phyloP scores from a whole-genome alignment of 1,140 invertebrate genomes.

The Tetramorium parvispinum region DNA sequence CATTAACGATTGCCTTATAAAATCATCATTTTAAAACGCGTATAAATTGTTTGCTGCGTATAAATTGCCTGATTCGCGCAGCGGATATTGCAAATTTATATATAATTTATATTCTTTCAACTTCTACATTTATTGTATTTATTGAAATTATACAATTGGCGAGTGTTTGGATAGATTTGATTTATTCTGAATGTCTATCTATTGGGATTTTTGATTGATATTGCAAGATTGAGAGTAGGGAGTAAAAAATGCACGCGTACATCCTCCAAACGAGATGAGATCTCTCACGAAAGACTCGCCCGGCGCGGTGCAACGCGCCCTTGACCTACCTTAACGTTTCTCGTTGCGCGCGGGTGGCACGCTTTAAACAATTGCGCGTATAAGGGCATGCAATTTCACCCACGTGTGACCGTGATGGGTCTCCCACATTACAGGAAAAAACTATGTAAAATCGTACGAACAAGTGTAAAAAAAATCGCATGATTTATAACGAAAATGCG shows the following conservation, averaged over 20 bases:
- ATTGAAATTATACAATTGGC: not conserved
- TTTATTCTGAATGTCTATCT: not conserved
- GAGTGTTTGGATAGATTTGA: not conserved
- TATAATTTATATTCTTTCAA: not conserved
- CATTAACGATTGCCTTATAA: not conserved
- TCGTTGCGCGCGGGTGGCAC: constrained; percentile 55
- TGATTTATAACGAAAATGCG: not conserved
- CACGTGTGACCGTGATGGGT: constrained; percentile 64
- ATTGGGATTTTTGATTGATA: not conserved
- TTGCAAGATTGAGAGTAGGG: not conserved
- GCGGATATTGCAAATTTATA: not conserved
- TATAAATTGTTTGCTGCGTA: not conserved
- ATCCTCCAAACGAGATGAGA: not conserved
- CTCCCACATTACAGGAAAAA: constrained; percentile 13
- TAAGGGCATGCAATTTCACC: constrained; percentile 71
- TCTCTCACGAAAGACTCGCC: constrained; percentile 27
- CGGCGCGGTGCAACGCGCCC: constrained; percentile 48
- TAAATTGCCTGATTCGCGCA: not conserved
- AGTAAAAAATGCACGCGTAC: not conserved
- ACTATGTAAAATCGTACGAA: not conserved
- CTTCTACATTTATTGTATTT: not conserved
- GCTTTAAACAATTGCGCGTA: constrained; percentile 63
- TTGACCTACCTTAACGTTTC: constrained; percentile 74
- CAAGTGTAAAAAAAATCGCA: not conserved
- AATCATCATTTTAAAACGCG: not conserved